Conservation (phyloP, 2,797 vertebrate species). For the Microchirus variegatus region DNA sequence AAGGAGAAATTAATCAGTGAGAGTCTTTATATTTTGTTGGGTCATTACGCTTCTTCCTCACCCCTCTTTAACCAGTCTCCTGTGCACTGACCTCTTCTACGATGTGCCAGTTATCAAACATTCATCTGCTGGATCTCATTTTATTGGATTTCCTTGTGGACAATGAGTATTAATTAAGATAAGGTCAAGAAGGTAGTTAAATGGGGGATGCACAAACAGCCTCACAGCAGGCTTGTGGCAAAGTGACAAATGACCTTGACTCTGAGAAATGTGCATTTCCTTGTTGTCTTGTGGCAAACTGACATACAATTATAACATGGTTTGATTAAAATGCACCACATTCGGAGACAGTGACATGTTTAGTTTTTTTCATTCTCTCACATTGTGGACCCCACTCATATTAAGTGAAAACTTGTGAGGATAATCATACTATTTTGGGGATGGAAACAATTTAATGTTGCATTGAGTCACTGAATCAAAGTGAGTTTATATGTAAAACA, state of each 20-base stretch:
- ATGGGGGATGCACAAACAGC: background rate
- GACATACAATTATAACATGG: background rate
- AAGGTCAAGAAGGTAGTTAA: background rate
- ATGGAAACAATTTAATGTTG: too few species aligned
- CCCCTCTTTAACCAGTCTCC: background rate
- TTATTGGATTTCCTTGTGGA: background rate
- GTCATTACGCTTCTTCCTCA: background rate
- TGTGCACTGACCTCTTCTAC: background rate
- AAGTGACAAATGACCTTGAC: background rate
- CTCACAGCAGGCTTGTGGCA: background rate
- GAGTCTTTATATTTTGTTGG: background rate
- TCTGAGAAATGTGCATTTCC: background rate
- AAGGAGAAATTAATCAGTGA: background rate
- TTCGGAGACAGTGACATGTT: too few species aligned
- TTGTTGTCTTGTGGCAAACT: background rate
- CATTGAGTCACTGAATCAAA: background rate
- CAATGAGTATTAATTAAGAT: background rate
- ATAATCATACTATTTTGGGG: background rate
- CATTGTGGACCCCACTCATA: too few species aligned
- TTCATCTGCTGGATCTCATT: slow-evolving; percentile 2
- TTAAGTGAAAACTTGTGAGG: too few species aligned
- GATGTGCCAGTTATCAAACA: slow-evolving; percentile 6
- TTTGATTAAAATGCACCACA: background rate
- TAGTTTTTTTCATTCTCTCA: too few species aligned
- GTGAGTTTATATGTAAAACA: background rate